Evolutionary conservation across 2,888 invertebrate species (phyloP), one percentile per base, ranked within the genome.

Genomic region (Azorinus chamasolen): DNA sequence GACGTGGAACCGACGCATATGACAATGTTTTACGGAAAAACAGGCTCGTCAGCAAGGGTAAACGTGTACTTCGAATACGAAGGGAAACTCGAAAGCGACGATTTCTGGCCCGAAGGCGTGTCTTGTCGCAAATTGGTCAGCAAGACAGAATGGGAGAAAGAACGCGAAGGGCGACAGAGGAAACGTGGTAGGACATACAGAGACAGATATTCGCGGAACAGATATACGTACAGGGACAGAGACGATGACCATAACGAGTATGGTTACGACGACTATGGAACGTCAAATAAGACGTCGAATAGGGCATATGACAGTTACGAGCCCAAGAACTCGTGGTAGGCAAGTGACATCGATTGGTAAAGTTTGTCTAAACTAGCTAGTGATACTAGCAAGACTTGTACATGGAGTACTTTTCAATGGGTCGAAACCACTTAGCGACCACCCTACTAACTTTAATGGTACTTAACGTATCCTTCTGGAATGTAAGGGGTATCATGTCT

Each of bases 401-500:
- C n/a, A n/a, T n/a, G n/a, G n/a, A n/a, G n/a, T n/a, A n/a, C n/a
- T n/a, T n/a, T n/a, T n/a, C n/a, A n/a, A n/a, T n/a, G n/a, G n/a
- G n/a, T n/a, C n/a, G n/a, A n/a, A n/a, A n/a, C n/a, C n/a, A n/a
- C n/a, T 5, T 22, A 8, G 22, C 25, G 12, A 10, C 25, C 14
- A 14, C 22, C 12, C 12, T 53, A 8, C 16, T 57, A 20, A 16
- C 24, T 8, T 18, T 57, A n/a, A 57, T 57, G 57, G 14, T 16
- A 16, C 16, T 57, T 16, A 57, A 39, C 22, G 1, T 43, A 12
- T 37, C 43, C 24, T 57, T 14, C 22, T 58, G 58, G 58, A 58
- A 58, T 45, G 43, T 24, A 8, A 8, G 58, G 14, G 58, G 58
- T 16, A 58, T 58, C 24, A 58, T 58, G 58, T 45, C 58, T 5